Conservation (phyloP, 2,888 invertebrate species). For the Nymphalis c-album region DNA sequence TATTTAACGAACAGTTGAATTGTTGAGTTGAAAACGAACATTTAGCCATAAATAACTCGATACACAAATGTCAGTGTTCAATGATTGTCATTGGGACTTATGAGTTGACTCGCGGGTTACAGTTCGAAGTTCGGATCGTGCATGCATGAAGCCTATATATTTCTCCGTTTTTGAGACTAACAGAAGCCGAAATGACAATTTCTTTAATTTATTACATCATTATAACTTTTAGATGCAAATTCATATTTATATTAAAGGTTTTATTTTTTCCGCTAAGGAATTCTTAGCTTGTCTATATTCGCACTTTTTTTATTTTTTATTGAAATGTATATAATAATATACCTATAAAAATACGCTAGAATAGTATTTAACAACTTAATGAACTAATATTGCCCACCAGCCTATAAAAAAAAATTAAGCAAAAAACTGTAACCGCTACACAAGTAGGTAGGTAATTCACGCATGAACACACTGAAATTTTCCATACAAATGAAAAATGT, state of each 20-base stretch:
- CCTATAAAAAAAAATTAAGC: too few relatives aligned
- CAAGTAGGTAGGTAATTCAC: too few relatives aligned
- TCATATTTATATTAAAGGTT: neutral
- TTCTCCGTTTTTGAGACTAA: conserved; percentile 33
- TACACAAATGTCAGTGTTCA: conserved; percentile 34
- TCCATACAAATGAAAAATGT: too few relatives aligned
- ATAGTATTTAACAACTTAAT: too few relatives aligned
- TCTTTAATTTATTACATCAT: conserved; percentile 12
- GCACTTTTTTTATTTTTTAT: neutral
- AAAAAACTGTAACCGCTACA: too few relatives aligned
- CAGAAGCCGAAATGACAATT: conserved; percentile 18
- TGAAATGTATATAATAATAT: too few relatives aligned
- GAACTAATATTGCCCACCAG: too few relatives aligned
- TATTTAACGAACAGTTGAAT: conserved; percentile 18
- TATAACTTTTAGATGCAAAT: conserved; percentile 1
- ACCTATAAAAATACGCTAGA: too few relatives aligned
- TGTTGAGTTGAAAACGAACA: neutral
- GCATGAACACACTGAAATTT: too few relatives aligned
- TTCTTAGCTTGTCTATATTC: neutral
- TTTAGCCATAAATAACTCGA: conserved; percentile 19
- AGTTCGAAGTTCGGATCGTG: conserved; percentile 46
- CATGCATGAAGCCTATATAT: conserved; percentile 38
- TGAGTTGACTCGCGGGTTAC: conserved; percentile 37
- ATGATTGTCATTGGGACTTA: conserved; percentile 34
- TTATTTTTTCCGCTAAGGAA: neutral